Conservation (phyloP, 23 tunicate species). For the Botrylloides violaceus region DNA sequence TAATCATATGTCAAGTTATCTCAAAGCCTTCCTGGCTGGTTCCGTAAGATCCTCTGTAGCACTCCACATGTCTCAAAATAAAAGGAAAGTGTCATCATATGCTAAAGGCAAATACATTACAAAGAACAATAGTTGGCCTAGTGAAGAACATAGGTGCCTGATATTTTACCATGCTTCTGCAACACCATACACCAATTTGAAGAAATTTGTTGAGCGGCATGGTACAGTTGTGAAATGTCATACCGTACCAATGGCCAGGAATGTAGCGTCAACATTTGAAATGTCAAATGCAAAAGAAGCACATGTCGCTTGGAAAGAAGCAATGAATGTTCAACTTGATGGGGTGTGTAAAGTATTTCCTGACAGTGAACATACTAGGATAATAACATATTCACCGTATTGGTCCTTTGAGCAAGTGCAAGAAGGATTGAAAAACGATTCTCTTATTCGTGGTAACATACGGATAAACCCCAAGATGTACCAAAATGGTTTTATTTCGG, state of each 20-base stretch:
- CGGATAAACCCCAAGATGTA: constrained; percentile 40
- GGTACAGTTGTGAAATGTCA: not conserved
- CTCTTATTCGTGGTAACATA: constrained; percentile 22
- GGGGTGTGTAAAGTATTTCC: constrained; percentile 41
- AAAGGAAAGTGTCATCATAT: no score
- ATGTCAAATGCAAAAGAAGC: constrained; percentile 65
- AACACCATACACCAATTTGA: not conserved
- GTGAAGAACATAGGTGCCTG: constrained; percentile 11
- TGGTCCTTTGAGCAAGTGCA: constrained; percentile 35
- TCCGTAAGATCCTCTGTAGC: no score
- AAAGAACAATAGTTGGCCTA: constrained; percentile 14
- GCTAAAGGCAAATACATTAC: no score
- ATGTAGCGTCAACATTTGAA: constrained; percentile 33
- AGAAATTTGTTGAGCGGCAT: not conserved
- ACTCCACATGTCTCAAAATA: no score
- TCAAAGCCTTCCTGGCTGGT: no score
- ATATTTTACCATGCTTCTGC: not conserved
- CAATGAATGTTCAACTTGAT: not conserved
- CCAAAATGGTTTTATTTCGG: constrained; percentile 33
- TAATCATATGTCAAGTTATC: no score
- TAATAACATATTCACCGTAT: constrained; percentile 22
- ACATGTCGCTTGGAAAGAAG: constrained; percentile 23
- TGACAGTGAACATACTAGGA: constrained; percentile 7
- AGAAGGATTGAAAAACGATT: constrained; percentile 35
- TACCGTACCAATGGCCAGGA: not conserved